Evolutionary conservation across 2,113 vertebrate species (phyloP).

Genomic region (Phalacrocorax brasilianus): DNA sequence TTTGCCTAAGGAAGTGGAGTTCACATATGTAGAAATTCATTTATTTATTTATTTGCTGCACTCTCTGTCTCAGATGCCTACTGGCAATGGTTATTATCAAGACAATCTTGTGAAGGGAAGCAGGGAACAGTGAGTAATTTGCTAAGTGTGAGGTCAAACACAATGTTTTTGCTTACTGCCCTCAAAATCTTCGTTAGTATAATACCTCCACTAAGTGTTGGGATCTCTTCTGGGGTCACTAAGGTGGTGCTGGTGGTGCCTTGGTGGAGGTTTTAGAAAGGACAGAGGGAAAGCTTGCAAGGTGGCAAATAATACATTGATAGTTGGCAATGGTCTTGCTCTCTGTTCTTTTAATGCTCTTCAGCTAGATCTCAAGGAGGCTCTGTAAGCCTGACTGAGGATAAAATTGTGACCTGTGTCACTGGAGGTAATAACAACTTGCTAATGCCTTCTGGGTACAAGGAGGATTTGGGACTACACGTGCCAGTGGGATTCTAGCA

Average conservation of each 20-base stretch:
- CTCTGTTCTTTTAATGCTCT: not conserved
- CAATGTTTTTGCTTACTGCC: not conserved
- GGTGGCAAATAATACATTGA: not conserved
- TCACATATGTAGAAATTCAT: not conserved
- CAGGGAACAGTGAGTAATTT: not conserved
- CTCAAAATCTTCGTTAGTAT: not conserved
- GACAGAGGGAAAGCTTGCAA: not conserved
- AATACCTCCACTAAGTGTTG: not conserved
- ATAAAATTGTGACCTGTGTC: not conserved
- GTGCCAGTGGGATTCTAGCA: not conserved
- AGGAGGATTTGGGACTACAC: not conserved
- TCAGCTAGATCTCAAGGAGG: not conserved
- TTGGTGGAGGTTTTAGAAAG: not conserved
- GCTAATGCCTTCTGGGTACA: not conserved
- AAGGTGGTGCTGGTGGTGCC: not conserved
- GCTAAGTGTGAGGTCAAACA: constrained; percentile 6
- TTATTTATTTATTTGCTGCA: not conserved
- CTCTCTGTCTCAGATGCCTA: not conserved
- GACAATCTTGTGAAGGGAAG: constrained; percentile 1
- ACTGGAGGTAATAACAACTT: not conserved
- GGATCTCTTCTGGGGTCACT: not conserved
- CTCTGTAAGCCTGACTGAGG: not conserved
- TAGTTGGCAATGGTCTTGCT: not conserved
- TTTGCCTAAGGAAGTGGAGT: not conserved
- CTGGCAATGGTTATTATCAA: not conserved